Evolutionary conservation across 2,888 invertebrate genomes (phyloP).

Genomic region (Perdita meconis): DNA sequence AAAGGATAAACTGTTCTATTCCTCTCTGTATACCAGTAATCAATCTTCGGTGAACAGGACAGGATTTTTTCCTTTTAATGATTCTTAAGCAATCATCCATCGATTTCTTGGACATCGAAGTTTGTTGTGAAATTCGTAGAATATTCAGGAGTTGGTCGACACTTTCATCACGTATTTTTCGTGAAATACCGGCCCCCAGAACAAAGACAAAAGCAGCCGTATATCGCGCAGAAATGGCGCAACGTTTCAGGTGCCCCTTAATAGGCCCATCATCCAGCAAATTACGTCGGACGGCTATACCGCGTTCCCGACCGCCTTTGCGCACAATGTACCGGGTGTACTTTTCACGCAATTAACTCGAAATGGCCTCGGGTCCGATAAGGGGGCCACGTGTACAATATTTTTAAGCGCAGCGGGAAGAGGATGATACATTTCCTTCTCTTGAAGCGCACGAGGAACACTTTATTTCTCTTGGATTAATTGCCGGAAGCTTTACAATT

Average conservation of each 20-base stretch:
- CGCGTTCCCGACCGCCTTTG: slow-evolving; percentile 18
- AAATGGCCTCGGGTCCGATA: slow-evolving; percentile 37
- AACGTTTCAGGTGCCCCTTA: slow-evolving; percentile 56
- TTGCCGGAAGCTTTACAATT: not conserved
- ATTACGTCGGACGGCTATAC: slow-evolving; percentile 49
- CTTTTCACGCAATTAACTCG: slow-evolving; percentile 65
- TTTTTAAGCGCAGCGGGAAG: not conserved
- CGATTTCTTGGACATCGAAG: not conserved
- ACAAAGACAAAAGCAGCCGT: slow-evolving; percentile 8
- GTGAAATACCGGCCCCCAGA: slow-evolving; percentile 26
- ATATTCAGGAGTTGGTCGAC: not conserved
- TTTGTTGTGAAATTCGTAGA: not conserved
- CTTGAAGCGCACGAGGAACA: slow-evolving; percentile 24
- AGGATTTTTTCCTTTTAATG: slow-evolving; percentile 37
- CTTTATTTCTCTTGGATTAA: slow-evolving; percentile 1
- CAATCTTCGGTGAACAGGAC: slow-evolving; percentile 22
- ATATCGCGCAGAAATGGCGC: slow-evolving; percentile 40
- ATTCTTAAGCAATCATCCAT: slow-evolving; percentile 11
- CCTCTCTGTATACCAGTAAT: slow-evolving; percentile 16
- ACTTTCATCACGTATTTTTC: slow-evolving; percentile 1
- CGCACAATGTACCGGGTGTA: slow-evolving; percentile 44
- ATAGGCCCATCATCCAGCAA: slow-evolving; percentile 62
- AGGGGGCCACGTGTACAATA: slow-evolving; percentile 24
- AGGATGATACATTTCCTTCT: slow-evolving; percentile 8
- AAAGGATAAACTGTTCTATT: slow-evolving; percentile 50